Conservation (phyloP, 2,888 invertebrate species). For the Lucinisca nassula region DNA sequence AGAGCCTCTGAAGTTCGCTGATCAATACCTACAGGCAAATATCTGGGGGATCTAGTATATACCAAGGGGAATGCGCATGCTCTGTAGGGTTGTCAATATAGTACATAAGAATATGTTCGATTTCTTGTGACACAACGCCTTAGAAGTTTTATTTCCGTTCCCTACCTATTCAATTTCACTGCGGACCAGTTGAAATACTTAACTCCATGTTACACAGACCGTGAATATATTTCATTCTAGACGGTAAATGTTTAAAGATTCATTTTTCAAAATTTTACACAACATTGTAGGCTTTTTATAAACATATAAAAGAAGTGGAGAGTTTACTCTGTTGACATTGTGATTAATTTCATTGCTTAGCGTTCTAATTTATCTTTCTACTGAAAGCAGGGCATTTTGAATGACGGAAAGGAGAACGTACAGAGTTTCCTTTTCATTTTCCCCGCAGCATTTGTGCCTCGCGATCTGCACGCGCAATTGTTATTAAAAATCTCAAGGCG, state of each 20-base stretch:
- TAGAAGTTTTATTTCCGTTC: slow-evolving; percentile 21
- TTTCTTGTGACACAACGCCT: no score
- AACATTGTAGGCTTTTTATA: not conserved
- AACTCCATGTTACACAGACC: not conserved
- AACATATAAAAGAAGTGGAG: not conserved
- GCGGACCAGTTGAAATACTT: slow-evolving; percentile 36
- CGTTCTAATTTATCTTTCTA: not conserved
- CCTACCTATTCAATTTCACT: slow-evolving; percentile 30
- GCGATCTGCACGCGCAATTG: not conserved
- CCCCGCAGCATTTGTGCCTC: not conserved
- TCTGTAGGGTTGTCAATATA: no score
- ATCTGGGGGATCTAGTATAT: no score
- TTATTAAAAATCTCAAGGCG: not conserved
- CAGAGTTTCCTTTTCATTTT: not conserved
- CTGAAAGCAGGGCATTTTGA: not conserved
- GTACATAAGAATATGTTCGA: no score
- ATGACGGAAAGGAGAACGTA: not conserved
- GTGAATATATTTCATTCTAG: not conserved
- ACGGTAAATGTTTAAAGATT: not conserved
- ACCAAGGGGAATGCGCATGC: no score
- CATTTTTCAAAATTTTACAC: not conserved
- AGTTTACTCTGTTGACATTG: not conserved
- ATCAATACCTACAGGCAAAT: no score
- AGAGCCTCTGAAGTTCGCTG: no score
- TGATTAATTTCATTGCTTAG: not conserved